Base-by-base conservation (phyloP, 92 coral and sea anemone genomes). In the Umimayanthus kanabou region DNA sequence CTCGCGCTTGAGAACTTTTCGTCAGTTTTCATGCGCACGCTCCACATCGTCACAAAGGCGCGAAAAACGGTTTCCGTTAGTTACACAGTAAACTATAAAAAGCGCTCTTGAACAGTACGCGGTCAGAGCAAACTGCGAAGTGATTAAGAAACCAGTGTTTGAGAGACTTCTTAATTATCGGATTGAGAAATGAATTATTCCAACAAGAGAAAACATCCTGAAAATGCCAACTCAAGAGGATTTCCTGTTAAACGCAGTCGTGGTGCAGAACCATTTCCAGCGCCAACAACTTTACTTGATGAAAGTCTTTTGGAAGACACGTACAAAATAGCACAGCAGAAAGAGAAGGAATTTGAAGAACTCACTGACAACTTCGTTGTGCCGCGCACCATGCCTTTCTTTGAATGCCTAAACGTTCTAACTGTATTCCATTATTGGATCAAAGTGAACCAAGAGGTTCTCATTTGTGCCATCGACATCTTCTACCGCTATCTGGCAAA, bases 401-500 rank as follows among this genome's bases (percentile, higher is more conserved):
- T 22, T 37, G 73, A 81, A 16, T 81, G 75, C 18, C 18, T 81
- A 18, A 22, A 81, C 57, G 73, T 81, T 14, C 3, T 81, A 26
- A 81, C 75, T 4, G 73, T 81, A 26, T n/a, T 81, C 13, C 23
- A 81, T 26, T 39, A 64, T n/a, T 58, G 49, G 74, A 20, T 81
- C 50, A 13, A 64, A 23, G 33, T 23, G 29, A 81, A 39, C 33
- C 23, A 25, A 66, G 58, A 81, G n/a, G 85, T 81, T 11, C 16
- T 64, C 13, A 13, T 81, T 64, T 81, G 85, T 64, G 85, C 74
- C 73, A 37, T 64, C 7, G 74, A 81, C 61, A 58, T 81, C 22
- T 81, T 64, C 13, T 64, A 81, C 11, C 85, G 74, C 39, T 64
- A 81, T 64, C 29, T 81, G 74, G 55, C 85, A 23, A 81, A 81